Evolutionary conservation across 2,797 vertebrate species (phyloP).

Genomic region (Acipenser ruthenus): DNA sequence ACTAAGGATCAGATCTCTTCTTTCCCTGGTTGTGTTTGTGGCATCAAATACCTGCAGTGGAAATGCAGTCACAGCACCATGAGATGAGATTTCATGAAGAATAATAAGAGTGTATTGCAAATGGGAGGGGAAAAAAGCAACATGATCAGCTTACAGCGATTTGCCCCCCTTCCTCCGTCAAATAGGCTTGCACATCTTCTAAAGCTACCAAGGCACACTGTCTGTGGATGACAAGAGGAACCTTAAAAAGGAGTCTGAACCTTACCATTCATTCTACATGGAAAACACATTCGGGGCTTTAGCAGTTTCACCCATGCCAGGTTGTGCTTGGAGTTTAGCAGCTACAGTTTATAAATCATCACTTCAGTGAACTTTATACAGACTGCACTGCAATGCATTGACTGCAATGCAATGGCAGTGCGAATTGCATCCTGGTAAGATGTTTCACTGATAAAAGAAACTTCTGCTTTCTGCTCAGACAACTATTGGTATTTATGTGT

Average conservation of each 20-base stretch:
- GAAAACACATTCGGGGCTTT: neutral
- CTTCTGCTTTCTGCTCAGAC: too few relatives aligned
- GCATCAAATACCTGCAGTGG: constrained; percentile 84
- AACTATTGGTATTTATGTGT: too few relatives aligned
- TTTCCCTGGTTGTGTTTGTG: constrained; percentile 92
- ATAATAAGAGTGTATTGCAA: neutral
- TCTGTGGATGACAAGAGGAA: constrained; percentile 44
- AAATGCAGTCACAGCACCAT: neutral
- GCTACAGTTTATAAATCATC: constrained; percentile 43
- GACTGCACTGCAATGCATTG: neutral
- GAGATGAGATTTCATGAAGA: neutral
- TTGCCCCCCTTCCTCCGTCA: constrained; percentile 81
- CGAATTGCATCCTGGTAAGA: neutral
- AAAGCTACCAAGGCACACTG: constrained; percentile 85
- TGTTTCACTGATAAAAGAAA: too few relatives aligned
- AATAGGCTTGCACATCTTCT: constrained; percentile 80
- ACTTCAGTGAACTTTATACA: constrained; percentile 8
- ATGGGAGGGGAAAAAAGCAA: neutral
- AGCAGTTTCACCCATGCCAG: too few relatives aligned
- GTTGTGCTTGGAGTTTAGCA: constrained; percentile 24
- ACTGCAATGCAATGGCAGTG: neutral
- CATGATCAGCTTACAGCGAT: constrained; percentile 73
- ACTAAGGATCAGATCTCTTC: constrained; percentile 80
- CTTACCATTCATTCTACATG: neutral
- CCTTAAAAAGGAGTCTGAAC: too few relatives aligned